Conservation (phyloP, 2,797 vertebrate species). For the Halcyon smyrnensis region DNA sequence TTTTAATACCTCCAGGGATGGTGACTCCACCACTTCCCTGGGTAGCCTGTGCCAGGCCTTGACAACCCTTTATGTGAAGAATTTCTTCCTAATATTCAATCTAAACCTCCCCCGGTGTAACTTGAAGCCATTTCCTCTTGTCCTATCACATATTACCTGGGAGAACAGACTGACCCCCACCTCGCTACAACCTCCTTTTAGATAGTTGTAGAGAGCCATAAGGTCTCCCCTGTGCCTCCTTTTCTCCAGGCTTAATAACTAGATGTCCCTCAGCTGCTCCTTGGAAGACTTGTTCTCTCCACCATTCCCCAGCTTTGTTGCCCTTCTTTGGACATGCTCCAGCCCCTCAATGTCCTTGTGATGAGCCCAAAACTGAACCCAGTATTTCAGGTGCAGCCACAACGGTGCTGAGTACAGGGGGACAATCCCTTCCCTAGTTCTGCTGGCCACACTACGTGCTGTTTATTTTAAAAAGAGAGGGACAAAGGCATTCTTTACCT, state of each 20-base stretch:
- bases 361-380: neutral
- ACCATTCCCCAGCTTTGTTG: neutral
- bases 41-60: neutral
- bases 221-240: neutral
- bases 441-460: neutral
- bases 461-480: conserved; percentile 10
- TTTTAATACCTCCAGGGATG: neutral
- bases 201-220: neutral
- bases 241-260: neutral
- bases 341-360: neutral
- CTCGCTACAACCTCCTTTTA: neutral
- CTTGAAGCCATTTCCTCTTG: neutral
- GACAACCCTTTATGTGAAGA: fast-evolving
- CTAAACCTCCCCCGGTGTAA: neutral
- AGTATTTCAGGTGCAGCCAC: fast-evolving
- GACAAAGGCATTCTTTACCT: conserved; percentile 27
- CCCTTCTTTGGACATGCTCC: neutral
- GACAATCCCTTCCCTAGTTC: fast-evolving
- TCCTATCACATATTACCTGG: fast-evolving
- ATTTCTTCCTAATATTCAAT: neutral
- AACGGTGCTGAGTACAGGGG: neutral
- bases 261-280: neutral
- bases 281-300: neutral
- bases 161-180: neutral
- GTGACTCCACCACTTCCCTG: no score